Base-by-base conservation (phyloP, 2,888 invertebrate genomes). In the Mamestra brassicae region DNA sequence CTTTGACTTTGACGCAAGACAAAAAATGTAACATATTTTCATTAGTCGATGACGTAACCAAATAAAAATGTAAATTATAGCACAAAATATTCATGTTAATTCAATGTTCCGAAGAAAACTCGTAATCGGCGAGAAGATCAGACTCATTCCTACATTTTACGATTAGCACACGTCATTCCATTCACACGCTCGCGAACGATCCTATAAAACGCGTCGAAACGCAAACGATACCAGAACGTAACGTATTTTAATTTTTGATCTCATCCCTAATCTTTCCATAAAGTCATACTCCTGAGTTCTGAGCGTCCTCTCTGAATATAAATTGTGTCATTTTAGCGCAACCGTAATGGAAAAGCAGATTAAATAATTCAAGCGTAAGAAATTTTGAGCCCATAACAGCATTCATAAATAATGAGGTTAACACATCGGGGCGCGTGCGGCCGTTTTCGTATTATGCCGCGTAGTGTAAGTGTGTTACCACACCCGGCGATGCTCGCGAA, bases 301-400 rank as follows among this genome's bases (percentile, higher is more conserved):
- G 88, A 87, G 88, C 90, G 86, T 90, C 89, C 92, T 92, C 87
- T 87, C 90, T 92, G 96, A 95, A 96, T 96, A 95, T 94, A 96
- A 95, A 96, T 95, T 93, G 94, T 94, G 94, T 95, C 95, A 94
- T 95, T 95, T 93, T 89, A 91, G 90, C 89, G 92, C 94, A 95
- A 94, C 94, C 94, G 93, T 96, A 96, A 96, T 96, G 96, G 96
- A 96, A 96, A 95, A 95, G 93, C 91, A 93, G 95, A 95, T 96
- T 96, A 95, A 95, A 96, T 96, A 95, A 95, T 96, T 95, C 95
- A 95, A 87, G 90, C 92, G 92, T 92, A 95, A 95, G 95, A 94
- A 95, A 95, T 95, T 95, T 95, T 94, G 93, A 93, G 92, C 90
- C 93, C 93, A 94, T 95, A 95, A 95, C 93, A 91, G 92, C 90